Conservation (phyloP, 2,113 vertebrate genomes). For the Plestiodon gilberti region DNA sequence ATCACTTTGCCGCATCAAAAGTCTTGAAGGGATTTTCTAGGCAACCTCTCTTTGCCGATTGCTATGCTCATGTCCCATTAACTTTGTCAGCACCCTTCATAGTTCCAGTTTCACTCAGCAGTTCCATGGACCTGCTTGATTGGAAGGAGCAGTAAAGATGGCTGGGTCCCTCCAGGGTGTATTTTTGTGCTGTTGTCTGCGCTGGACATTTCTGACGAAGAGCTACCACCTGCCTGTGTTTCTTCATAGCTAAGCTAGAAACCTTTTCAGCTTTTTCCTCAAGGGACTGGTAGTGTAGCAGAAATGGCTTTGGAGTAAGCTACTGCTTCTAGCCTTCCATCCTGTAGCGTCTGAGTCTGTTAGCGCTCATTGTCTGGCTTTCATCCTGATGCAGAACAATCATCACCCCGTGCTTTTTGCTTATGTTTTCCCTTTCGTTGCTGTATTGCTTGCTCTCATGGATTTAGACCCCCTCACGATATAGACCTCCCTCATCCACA, state of each 20-base stretch:
- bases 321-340: background rate
- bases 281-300: background rate
- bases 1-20: background rate
- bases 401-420: background rate
- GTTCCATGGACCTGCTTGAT: background rate
- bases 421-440: background rate
- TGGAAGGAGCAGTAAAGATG: background rate
- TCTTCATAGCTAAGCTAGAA: background rate
- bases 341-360: background rate
- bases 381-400: background rate
- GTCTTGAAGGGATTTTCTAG: background rate
- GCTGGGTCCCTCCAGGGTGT: too few relatives aligned
- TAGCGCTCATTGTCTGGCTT: background rate
- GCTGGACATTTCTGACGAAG: background rate
- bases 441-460: background rate
- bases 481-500: too few relatives aligned
- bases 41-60: background rate
- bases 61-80: background rate
- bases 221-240: background rate
- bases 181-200: background rate
- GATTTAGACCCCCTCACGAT: too few relatives aligned
- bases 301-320: background rate
- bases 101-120: background rate
- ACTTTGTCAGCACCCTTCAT: background rate
- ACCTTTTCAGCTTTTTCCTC: background rate